These are phyloP conservation scores for Harpalus rufipes DNA, from an alignment of 2,888 invertebrate genomes.

Conservation along the genomic window DNA sequence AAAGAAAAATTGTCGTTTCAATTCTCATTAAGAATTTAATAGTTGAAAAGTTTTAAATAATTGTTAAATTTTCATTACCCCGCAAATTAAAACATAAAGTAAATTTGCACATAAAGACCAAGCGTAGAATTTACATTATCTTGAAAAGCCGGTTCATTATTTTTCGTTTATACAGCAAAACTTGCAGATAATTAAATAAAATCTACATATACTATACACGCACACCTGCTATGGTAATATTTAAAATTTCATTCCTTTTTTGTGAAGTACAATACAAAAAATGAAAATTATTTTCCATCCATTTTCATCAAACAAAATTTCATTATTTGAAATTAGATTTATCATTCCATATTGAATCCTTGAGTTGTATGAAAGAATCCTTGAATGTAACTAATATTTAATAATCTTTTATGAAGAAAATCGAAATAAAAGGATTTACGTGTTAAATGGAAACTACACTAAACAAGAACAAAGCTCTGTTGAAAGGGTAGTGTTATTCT, in stretches of 20 bases:
- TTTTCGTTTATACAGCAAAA: slow-evolving; percentile 60
- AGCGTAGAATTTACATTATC: slow-evolving; percentile 52
- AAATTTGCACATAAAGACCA: slow-evolving; percentile 27
- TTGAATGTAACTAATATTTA: slow-evolving; percentile 28
- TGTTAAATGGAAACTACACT: not conserved
- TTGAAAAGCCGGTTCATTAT: slow-evolving; percentile 44
- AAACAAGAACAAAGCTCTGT: not conserved
- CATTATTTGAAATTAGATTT: slow-evolving; percentile 32
- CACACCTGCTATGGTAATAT: slow-evolving; percentile 8
- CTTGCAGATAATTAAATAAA: slow-evolving; percentile 52
- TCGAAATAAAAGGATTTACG: not conserved
- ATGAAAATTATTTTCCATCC: slow-evolving; percentile 13
- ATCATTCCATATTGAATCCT: slow-evolving; percentile 9
- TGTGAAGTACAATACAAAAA: slow-evolving; percentile 4
- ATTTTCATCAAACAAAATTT: slow-evolving; percentile 22
- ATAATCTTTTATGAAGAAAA: not conserved
- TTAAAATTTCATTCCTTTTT: slow-evolving; percentile 14
- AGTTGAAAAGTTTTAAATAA: slow-evolving; percentile 42
- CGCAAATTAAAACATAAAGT: slow-evolving; percentile 54
- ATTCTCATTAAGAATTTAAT: slow-evolving; percentile 38
- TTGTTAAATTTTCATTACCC: slow-evolving; percentile 50
- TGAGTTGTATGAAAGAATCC: slow-evolving; percentile 7
- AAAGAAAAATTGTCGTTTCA: not conserved
- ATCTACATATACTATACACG: slow-evolving; percentile 48
- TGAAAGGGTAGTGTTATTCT: no score